These are phyloP conservation scores for Samia ricini DNA, from an alignment of 1,140 invertebrate genomes.

Conservation along the genomic window DNA sequence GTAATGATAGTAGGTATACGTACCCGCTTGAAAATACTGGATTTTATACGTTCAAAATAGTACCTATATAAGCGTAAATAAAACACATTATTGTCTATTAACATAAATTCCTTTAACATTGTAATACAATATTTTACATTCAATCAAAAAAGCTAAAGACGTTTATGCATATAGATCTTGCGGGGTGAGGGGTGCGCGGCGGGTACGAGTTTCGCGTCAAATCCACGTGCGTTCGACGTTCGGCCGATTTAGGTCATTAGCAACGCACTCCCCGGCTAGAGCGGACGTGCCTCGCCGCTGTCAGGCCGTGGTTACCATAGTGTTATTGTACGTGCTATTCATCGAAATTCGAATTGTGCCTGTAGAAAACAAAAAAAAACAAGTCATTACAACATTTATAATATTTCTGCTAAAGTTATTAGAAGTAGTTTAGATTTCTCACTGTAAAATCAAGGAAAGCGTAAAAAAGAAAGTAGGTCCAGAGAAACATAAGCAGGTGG, in stretches of 20 bases:
- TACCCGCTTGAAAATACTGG: no score
- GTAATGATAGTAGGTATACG: no score
- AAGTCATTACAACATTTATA: not conserved
- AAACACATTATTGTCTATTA: no score
- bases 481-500: conserved; percentile 24
- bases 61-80: no score
- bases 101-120: no score
- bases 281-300: conserved; percentile 47
- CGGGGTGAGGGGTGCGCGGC: conserved; percentile 29
- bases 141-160: not conserved
- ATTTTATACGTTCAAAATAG: no score
- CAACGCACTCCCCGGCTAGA: conserved; percentile 30
- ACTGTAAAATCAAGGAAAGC: not conserved
- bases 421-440: not conserved
- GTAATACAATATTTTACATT: no score
- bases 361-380: conserved; percentile 23
- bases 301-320: conserved; percentile 57
- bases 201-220: conserved; percentile 53
- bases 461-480: conserved; percentile 6
- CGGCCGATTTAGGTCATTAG: conserved; percentile 29
- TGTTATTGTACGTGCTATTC: conserved; percentile 71
- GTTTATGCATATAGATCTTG: conserved; percentile 51
- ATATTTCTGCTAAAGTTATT: not conserved
- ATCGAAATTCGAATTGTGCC: conserved; percentile 71
- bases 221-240: conserved; percentile 62